These are phyloP conservation scores for Drosophila nikananu DNA, from an alignment of 1,140 invertebrate species.

Conservation along the genomic window DNA sequence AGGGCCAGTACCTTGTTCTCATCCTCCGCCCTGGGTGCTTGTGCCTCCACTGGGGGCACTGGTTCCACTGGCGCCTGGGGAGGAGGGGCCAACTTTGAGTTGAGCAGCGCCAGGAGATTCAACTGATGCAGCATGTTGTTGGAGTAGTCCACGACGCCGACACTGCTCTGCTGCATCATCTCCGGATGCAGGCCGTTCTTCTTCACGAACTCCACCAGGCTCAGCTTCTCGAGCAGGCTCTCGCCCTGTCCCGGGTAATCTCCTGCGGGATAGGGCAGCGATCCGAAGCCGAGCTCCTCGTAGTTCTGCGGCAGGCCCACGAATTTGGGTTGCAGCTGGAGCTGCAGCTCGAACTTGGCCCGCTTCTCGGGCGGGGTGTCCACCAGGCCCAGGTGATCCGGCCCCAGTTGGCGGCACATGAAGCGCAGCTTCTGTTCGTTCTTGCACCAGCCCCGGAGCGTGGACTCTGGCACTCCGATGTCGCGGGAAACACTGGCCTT, in stretches of 20 bases:
- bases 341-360: slow-evolving; percentile 71
- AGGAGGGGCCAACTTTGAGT: slow-evolving; percentile 59
- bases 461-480: slow-evolving; percentile 93
- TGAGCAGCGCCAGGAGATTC: slow-evolving; percentile 66
- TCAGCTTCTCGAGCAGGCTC: slow-evolving; percentile 64
- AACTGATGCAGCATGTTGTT: slow-evolving; percentile 66
- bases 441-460: slow-evolving; percentile 93
- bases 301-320: slow-evolving; percentile 58
- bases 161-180: slow-evolving; percentile 18
- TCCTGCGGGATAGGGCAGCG: slow-evolving; percentile 46
- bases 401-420: slow-evolving; percentile 89
- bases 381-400: slow-evolving; percentile 86
- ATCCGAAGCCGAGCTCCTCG: slow-evolving; percentile 73
- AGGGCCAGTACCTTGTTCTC: slow-evolving; percentile 35
- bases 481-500: slow-evolving; percentile 93
- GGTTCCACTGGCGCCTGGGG: slow-evolving; percentile 10
- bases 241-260: slow-evolving; percentile 68
- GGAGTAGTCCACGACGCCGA: slow-evolving; percentile 44
- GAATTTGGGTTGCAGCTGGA: slow-evolving; percentile 74
- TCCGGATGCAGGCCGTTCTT: slow-evolving; percentile 84
- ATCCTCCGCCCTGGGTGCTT: slow-evolving; percentile 12
- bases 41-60: slow-evolving; percentile 10
- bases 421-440: slow-evolving; percentile 91
- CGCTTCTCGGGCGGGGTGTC: slow-evolving; percentile 86
- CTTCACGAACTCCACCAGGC: slow-evolving; percentile 75